Conservation (phyloP, 2,888 invertebrate genomes). For the Lasioglossum lativentre region DNA sequence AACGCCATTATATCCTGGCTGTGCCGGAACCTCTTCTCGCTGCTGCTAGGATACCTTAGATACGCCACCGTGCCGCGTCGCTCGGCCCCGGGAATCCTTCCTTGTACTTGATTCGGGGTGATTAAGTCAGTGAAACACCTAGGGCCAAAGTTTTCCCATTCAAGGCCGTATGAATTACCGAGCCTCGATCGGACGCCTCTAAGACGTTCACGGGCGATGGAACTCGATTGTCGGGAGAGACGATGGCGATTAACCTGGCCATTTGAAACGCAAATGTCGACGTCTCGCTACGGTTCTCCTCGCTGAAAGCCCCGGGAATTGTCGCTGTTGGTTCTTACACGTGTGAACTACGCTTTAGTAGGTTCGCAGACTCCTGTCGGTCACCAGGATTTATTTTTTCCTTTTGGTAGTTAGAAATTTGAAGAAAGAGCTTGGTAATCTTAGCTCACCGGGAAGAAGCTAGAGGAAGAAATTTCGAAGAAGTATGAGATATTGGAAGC, state of each 20-base stretch:
- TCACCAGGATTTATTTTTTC: not conserved
- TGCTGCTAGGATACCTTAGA: constrained; percentile 46
- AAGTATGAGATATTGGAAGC: no score
- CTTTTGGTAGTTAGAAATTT: no score
- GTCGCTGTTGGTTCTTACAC: not conserved
- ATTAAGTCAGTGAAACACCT: constrained; percentile 58
- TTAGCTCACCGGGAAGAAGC: no score
- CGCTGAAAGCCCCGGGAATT: not conserved
- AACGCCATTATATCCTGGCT: constrained; percentile 70
- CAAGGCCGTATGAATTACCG: constrained; percentile 1
- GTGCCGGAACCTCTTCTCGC: constrained; percentile 63
- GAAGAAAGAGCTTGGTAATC: no score
- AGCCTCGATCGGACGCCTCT: not conserved
- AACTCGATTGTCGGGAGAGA: not conserved
- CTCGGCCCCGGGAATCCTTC: constrained; percentile 45
- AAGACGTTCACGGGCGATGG: not conserved
- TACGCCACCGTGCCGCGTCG: constrained; percentile 48
- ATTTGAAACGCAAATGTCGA: constrained; percentile 9
- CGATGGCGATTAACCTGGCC: constrained; percentile 5
- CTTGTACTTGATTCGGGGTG: constrained; percentile 60
- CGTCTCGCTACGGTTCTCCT: not conserved
- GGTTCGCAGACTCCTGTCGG: not conserved
- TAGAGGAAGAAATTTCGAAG: no score
- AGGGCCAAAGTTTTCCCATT: constrained; percentile 40
- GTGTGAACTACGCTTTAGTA: not conserved